Evolutionary conservation across 2,797 vertebrate species (phyloP).

Genomic region (Simalia tracyae): DNA sequence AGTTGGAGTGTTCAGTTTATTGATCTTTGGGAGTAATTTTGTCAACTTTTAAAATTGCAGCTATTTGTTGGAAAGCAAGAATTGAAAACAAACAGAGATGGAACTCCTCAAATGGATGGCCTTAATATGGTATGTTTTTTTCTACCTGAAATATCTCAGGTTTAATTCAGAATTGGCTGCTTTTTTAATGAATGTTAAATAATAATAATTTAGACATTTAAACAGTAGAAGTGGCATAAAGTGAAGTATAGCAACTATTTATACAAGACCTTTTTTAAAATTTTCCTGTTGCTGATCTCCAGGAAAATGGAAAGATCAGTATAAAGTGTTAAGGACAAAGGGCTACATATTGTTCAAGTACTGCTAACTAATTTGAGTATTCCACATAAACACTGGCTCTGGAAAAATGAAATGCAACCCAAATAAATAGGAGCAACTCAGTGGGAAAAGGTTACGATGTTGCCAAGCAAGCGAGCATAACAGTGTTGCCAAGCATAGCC

Average conservation of each 20-base stretch:
- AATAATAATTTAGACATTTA: not conserved
- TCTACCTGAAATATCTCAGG: conserved; percentile 16
- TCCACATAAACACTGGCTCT: not conserved
- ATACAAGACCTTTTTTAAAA: not conserved
- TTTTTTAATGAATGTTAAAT: not conserved
- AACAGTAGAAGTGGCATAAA: not conserved
- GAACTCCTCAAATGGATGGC: conserved; percentile 63
- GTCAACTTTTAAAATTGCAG: conserved; percentile 59
- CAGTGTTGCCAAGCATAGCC: too few relatives aligned
- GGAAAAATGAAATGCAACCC: not conserved
- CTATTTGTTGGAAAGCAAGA: conserved; percentile 70
- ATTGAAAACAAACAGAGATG: conserved; percentile 66
- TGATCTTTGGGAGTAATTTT: not conserved
- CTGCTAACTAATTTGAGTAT: not conserved
- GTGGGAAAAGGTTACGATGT: not conserved
- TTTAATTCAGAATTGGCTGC: not conserved
- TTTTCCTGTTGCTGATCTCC: not conserved
- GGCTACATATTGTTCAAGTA: not conserved
- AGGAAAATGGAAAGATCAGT: not conserved
- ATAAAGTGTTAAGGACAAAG: not conserved
- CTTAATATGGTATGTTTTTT: conserved; percentile 70
- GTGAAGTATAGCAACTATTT: not conserved
- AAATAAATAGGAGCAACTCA: not conserved
- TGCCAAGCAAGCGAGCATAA: not conserved
- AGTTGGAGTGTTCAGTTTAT: not conserved